Evolutionary conservation across 2,797 vertebrate species (phyloP).

Genomic region (Pyrocephalus nanus): DNA sequence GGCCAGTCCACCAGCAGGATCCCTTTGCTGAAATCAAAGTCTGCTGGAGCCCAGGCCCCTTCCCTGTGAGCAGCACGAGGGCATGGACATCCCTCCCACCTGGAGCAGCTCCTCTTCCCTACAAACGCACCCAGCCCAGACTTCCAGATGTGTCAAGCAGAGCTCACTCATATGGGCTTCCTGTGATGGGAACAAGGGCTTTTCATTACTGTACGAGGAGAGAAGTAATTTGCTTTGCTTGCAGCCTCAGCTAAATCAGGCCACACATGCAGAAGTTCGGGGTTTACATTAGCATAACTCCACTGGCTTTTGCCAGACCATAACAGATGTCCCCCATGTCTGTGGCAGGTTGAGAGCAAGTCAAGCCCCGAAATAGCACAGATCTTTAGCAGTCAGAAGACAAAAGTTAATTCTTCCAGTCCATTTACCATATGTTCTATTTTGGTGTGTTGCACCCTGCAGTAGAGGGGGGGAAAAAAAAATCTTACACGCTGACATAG

Average conservation of each 20-base stretch:
- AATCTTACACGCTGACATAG: not conserved
- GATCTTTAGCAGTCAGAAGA: not conserved
- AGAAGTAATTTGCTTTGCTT: slow-evolving; percentile 38
- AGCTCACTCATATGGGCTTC: not conserved
- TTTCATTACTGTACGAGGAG: not conserved
- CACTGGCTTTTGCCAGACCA: slow-evolving; percentile 16
- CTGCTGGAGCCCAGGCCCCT: not conserved
- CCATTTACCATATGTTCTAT: not conserved
- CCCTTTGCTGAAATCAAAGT: not conserved
- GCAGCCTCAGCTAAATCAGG: slow-evolving; percentile 16
- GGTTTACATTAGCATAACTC: slow-evolving; percentile 34
- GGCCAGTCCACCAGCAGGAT: not conserved
- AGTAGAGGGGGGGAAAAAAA: not conserved
- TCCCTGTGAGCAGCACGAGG: not conserved
- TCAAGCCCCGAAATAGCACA: not conserved
- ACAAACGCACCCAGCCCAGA: not conserved
- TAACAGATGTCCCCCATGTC: slow-evolving; percentile 34
- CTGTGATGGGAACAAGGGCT: not conserved
- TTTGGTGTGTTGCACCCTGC: not conserved
- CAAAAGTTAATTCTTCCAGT: slow-evolving; percentile 24
- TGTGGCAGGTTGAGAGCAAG: slow-evolving; percentile 44
- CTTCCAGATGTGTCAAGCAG: not conserved
- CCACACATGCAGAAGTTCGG: slow-evolving; percentile 43
- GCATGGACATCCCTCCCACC: not conserved
- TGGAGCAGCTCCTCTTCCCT: not conserved